Percentiles rank a stretch among this genome's conserved stretches.
Conservation (phyloP, 2,113 vertebrate species). For the Smithornis capensis region DNA sequence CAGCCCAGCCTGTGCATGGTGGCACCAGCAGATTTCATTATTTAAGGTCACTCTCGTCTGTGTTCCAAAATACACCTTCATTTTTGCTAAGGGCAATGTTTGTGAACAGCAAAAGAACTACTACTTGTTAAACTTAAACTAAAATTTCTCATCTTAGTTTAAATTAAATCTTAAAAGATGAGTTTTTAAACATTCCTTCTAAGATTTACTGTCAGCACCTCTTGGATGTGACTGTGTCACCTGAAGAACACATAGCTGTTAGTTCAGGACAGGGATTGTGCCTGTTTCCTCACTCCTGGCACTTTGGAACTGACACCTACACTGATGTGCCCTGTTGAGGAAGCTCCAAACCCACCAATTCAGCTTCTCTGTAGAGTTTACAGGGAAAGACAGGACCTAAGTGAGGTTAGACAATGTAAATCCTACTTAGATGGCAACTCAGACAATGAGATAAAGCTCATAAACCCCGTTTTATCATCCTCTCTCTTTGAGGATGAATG, state of each 20-base stretch:
- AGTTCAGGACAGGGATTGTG: accelerated
- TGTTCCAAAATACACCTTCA: not conserved
- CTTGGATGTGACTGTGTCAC: accelerated
- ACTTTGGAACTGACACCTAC: accelerated
- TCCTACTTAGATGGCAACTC: not conserved
- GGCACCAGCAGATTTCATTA: not conserved
- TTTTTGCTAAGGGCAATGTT: not conserved
- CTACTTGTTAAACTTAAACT: not conserved
- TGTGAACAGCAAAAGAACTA: not conserved
- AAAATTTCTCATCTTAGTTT: accelerated
- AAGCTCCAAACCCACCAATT: not conserved
- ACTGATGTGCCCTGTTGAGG: accelerated
- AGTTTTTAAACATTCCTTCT: too few relatives aligned
- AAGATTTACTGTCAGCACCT: accelerated
- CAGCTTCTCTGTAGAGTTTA: accelerated
- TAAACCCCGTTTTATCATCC: not conserved
- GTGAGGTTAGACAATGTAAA: not conserved
- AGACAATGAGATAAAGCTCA: not conserved
- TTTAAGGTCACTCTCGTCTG: not conserved
- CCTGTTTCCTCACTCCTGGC: not conserved
- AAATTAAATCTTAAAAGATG: not conserved
- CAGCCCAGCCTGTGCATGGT: too few relatives aligned
- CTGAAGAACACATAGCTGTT: accelerated
- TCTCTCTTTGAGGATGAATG: not conserved
- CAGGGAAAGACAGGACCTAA: not conserved